Evolutionary conservation across 2,888 invertebrate species (phyloP).

Genomic region (Archips xylosteana): DNA sequence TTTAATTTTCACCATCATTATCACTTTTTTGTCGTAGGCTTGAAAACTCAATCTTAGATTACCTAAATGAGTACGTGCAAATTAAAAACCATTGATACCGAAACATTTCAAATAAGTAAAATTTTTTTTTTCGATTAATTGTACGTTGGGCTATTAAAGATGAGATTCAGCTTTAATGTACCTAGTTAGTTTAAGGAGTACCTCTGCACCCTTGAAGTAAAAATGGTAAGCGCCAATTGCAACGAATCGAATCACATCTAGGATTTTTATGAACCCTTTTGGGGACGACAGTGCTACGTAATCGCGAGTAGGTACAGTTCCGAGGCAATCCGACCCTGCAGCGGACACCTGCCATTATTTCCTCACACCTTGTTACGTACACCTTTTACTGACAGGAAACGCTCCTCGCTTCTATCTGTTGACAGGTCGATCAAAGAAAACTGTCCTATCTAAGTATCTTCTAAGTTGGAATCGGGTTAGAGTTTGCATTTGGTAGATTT

Average conservation of each 20-base stretch:
- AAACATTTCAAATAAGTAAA: too few species aligned
- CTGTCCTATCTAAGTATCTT: neutral
- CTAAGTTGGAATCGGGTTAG: neutral
- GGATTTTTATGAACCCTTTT: neutral
- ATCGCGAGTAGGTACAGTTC: constrained; percentile 43
- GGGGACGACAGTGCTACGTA: constrained; percentile 20
- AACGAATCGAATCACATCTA: neutral
- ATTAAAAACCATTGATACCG: too few species aligned
- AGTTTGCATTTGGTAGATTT: neutral
- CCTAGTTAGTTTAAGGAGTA: neutral
- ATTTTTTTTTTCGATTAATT: too few species aligned
- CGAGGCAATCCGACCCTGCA: constrained; percentile 48
- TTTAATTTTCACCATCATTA: too few species aligned
- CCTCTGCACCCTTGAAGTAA: neutral
- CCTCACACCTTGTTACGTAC: constrained; percentile 33
- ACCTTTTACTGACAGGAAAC: neutral
- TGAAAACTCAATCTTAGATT: too few species aligned
- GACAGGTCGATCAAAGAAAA: neutral
- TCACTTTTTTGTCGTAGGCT: too few species aligned
- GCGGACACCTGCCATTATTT: constrained; percentile 52
- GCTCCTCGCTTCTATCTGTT: neutral
- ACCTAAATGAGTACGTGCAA: too few species aligned
- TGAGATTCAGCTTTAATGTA: too few species aligned
- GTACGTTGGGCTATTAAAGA: too few species aligned
- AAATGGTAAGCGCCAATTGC: neutral